Evolutionary conservation across 2,113 vertebrate species (phyloP).

Genomic region (Stercorarius parasiticus): DNA sequence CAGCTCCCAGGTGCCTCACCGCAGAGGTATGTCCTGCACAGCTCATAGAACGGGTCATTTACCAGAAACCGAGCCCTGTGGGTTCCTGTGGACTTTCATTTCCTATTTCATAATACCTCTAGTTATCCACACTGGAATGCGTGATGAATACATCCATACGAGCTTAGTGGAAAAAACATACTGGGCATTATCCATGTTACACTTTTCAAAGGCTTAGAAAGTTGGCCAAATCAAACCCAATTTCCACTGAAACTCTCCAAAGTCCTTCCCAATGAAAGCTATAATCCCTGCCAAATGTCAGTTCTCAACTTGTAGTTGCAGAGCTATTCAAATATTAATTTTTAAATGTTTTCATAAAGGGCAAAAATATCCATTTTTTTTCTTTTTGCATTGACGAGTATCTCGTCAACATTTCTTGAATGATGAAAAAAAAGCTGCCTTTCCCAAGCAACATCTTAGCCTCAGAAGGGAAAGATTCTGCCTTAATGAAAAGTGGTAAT

Average conservation of each 20-base stretch:
- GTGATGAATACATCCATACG: background rate
- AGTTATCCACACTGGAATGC: background rate
- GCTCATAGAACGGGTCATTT: background rate
- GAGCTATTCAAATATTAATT: background rate
- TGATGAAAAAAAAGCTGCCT: fast-evolving
- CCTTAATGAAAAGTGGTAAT: background rate
- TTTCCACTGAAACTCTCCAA: conserved; percentile 31
- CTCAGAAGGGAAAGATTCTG: background rate
- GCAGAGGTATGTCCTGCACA: background rate
- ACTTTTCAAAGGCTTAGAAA: conserved; percentile 9
- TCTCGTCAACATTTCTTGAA: background rate
- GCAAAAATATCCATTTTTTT: background rate
- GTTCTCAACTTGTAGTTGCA: background rate
- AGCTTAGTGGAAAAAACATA: conserved; percentile 11
- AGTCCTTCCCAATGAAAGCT: background rate
- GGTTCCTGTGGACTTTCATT: background rate
- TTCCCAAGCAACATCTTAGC: background rate
- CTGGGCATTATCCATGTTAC: background rate
- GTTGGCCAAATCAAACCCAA: background rate
- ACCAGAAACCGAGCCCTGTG: fast-evolving
- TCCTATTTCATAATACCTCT: background rate
- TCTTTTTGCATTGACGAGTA: background rate
- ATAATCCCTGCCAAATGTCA: background rate
- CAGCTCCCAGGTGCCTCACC: background rate
- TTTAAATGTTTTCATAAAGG: background rate